Evolutionary conservation across 1,140 invertebrate genomes (phyloP).

Genomic region (Metaphire vulgaris): DNA sequence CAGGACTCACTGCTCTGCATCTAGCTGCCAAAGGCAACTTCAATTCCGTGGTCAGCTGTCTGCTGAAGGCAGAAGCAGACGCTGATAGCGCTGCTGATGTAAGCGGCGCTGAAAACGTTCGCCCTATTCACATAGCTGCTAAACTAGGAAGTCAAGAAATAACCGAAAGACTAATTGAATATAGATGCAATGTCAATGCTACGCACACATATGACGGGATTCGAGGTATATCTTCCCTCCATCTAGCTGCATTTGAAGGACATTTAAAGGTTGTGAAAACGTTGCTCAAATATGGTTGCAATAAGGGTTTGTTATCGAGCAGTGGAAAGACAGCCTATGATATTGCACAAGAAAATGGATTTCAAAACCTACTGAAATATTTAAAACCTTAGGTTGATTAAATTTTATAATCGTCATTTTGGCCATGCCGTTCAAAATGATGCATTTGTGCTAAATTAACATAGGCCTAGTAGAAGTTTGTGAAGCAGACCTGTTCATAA

Average conservation of each 20-base stretch:
- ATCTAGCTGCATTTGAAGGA: conserved; percentile 18
- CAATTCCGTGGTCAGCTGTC: conserved; percentile 70
- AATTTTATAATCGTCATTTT: no score
- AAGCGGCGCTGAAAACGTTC: conserved; percentile 13
- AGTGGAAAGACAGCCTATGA: conserved; percentile 22
- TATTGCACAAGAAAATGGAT: conserved; percentile 13
- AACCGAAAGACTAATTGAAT: conserved; percentile 21
- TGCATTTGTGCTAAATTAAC: no score
- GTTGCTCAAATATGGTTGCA: conserved; percentile 21
- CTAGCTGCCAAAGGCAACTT: conserved; percentile 98
- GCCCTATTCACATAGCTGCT: conserved; percentile 20
- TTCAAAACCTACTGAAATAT: conserved; percentile 20
- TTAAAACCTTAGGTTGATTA: neutral
- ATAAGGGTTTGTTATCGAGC: neutral
- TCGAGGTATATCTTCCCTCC: conserved; percentile 11
- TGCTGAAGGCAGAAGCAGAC: conserved; percentile 89
- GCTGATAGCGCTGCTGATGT: conserved; percentile 70
- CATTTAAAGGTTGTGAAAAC: conserved; percentile 4
- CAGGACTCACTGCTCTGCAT: conserved; percentile 95
- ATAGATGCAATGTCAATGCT: conserved; percentile 18
- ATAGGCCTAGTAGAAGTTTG: no score
- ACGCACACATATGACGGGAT: conserved; percentile 24
- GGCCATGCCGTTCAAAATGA: no score
- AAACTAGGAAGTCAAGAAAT: conserved; percentile 15
- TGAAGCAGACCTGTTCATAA: no score